These are phyloP conservation scores for Pseudachorutes palmiensis DNA, from an alignment of 1,140 invertebrate species.

Conservation along the genomic window DNA sequence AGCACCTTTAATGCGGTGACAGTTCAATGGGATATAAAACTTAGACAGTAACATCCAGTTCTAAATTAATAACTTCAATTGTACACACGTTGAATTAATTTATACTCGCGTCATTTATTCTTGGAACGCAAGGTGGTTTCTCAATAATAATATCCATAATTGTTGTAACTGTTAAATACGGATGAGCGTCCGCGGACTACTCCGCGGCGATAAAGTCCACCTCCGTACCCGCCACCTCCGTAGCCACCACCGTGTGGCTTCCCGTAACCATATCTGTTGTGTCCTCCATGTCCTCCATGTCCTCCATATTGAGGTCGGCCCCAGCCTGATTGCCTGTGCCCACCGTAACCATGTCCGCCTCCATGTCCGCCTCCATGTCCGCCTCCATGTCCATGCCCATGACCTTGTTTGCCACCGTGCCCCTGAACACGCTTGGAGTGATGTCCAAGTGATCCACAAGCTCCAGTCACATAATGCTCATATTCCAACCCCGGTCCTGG, in stretches of 20 bases:
- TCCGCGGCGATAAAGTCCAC: not conserved
- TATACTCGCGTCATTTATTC: too few relatives aligned
- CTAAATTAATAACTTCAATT: too few relatives aligned
- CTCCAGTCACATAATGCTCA: not conserved
- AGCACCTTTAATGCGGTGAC: too few relatives aligned
- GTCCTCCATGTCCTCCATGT: not conserved
- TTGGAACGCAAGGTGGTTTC: too few relatives aligned
- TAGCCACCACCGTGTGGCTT: not conserved
- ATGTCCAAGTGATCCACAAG: not conserved
- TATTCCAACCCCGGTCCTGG: not conserved
- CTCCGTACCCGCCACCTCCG: constrained; percentile 3
- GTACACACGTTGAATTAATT: too few relatives aligned
- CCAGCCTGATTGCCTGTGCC: not conserved
- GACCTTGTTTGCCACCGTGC: not conserved
- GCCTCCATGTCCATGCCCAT: not conserved
- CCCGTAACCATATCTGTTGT: not conserved
- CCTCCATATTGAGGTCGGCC: not conserved
- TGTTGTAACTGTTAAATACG: too few relatives aligned
- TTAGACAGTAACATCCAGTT: too few relatives aligned
- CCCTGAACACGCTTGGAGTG: not conserved
- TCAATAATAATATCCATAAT: too few relatives aligned
- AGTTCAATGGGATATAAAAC: too few relatives aligned
- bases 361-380: not conserved
- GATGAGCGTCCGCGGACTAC: not conserved
- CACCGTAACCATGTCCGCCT: not conserved